Base-by-base conservation (phyloP, 2,797 vertebrate species). In the Rachycentron canadum region DNA sequence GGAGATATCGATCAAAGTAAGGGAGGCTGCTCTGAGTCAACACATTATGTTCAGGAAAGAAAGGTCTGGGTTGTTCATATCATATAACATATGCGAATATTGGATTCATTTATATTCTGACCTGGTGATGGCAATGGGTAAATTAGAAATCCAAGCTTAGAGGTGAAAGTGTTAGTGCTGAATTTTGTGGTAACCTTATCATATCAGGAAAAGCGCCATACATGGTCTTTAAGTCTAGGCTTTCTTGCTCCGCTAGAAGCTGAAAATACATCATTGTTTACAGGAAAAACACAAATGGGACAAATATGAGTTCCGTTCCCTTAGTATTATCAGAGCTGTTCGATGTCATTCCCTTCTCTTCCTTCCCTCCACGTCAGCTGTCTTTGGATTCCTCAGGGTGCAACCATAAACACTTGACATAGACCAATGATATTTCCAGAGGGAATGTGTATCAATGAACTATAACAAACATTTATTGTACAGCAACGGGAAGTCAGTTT, bases 401-500 rank as follows among this genome's bases (percentile, higher is more conserved):
- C 55, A 79, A 38, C 68, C 25, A 66, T 83, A 78, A 86, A 82
- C 79, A 56, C 50, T 60, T 55, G 3, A 38, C 58, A 16, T 57
- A 21, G 38, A 34, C 38, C 59, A 56, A 41, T 50, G 58, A 68
- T 80, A 62, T 77, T 61, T 81, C 45, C 66, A 74, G n/a, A 47
- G 41, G 60, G 34, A 53, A 69, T 60, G 25, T 49, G 50, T 83
- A 67, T 85, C 75, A 70, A 53, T 62, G 56, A 80, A 62, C 67
- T 47, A 72, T 71, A 84, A 78, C 34, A 88, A 82, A 81, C 78
- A 75, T 69, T 81, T 79, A 62, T 55, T 50, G 61, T 45, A 66
- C 70, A 82, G 83, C 75, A 87, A 86, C 85, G 86, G 80, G 88
- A 92, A 88, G 50, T 58, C 73, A 76, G 88, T 82, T 82, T 60